Conservation (phyloP, 2,113 vertebrate genomes). For the Archocentrus centrarchus region DNA sequence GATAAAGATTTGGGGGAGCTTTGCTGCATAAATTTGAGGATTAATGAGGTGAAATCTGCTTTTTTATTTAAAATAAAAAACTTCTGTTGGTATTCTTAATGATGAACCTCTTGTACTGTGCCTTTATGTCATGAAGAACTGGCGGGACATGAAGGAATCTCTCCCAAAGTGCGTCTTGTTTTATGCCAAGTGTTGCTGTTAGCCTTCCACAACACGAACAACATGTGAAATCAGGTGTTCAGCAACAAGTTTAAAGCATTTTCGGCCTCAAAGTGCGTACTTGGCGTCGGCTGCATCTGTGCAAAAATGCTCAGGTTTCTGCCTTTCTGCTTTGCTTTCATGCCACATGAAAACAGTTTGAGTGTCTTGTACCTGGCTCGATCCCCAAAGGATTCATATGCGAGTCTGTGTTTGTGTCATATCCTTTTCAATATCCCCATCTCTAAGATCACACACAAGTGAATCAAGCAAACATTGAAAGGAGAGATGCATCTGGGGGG, state of each 20-base stretch:
- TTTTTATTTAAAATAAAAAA: not conserved
- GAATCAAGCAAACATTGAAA: constrained; percentile 62
- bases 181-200: not conserved
- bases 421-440: constrained; percentile 62
- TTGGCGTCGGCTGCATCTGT: not conserved
- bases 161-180: not conserved
- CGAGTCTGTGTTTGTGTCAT: constrained; percentile 36
- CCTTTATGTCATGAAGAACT: not conserved
- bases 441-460: constrained; percentile 57
- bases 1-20: not conserved
- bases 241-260: not conserved
- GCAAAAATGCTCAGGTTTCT: not conserved
- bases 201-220: not conserved
- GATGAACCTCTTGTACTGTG: not conserved
- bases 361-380: not conserved
- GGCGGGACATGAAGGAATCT: not conserved
- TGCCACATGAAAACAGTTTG: not conserved
- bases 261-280: not conserved
- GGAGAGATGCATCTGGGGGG: constrained; percentile 53
- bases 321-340: not conserved
- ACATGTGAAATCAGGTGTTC: constrained; percentile 9
- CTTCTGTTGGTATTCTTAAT: not conserved
- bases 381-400: constrained; percentile 13
- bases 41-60: not conserved
- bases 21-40: not conserved